Conservation (phyloP, 2,888 invertebrate genomes). For the Agrotis exclamationis region DNA sequence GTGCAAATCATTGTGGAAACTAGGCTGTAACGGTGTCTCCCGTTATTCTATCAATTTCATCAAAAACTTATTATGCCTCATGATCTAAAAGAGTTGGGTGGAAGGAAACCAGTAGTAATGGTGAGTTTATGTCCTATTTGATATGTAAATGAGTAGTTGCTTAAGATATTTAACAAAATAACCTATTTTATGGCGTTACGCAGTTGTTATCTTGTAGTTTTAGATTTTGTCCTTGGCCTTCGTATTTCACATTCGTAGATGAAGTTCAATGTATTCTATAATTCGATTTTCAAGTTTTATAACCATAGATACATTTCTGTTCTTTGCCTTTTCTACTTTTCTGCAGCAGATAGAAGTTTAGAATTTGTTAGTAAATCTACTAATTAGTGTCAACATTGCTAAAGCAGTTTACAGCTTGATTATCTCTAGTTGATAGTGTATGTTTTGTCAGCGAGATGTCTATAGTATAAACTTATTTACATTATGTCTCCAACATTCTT, state of each 20-base stretch:
- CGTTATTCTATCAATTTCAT: slow-evolving; percentile 68
- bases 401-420: too few relatives aligned
- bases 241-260: not conserved
- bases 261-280: slow-evolving; percentile 2
- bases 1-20: slow-evolving; percentile 46
- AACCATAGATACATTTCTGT: not conserved
- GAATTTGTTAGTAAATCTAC: not conserved
- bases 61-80: slow-evolving; percentile 86
- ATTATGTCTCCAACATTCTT: not conserved
- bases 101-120: slow-evolving; percentile 86
- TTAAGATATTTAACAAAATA: slow-evolving; percentile 12
- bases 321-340: not conserved
- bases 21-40: slow-evolving; percentile 71
- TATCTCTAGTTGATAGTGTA: not conserved
- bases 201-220: slow-evolving; percentile 11
- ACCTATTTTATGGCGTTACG: slow-evolving; percentile 12
- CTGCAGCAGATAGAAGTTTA: not conserved
- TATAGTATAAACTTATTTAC: not conserved
- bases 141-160: not conserved
- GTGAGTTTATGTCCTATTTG: slow-evolving; percentile 70
- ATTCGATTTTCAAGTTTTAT: not conserved
- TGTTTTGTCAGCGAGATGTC: not conserved
- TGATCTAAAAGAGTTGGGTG: slow-evolving; percentile 87
- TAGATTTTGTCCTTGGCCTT: slow-evolving; percentile 46
- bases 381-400: too few relatives aligned